These are phyloP conservation scores for Lasioglossum marginatum DNA, from an alignment of 2,888 invertebrate genomes.

Conservation along the genomic window DNA sequence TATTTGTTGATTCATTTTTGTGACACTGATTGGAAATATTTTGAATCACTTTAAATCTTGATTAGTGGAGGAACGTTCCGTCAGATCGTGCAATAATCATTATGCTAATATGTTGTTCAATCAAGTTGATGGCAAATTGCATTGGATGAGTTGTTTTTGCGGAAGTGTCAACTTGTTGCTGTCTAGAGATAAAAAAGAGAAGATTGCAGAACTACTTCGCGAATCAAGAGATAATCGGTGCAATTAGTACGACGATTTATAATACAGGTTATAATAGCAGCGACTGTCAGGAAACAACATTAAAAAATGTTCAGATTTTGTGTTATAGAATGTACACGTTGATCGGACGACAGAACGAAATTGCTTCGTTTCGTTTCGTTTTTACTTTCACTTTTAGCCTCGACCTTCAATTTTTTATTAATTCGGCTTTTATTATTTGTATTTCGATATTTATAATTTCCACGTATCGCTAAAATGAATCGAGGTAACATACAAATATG, in stretches of 20 bases:
- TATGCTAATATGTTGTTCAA: neutral
- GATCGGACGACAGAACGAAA: neutral
- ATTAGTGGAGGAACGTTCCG: neutral
- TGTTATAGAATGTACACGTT: neutral
- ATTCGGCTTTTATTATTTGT: neutral
- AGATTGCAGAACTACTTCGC: neutral
- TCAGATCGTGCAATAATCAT: neutral
- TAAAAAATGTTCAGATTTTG: neutral
- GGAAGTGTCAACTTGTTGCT: neutral
- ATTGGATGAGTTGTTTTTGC: neutral
- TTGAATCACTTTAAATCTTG: neutral
- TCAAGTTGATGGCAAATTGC: neutral
- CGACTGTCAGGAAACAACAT: neutral
- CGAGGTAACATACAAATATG: neutral
- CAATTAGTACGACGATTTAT: neutral
- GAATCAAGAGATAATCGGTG: neutral
- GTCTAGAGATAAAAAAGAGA: neutral
- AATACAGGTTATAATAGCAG: neutral
- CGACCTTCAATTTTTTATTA: constrained; percentile 1
- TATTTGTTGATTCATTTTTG: no score
- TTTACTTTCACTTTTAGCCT: constrained; percentile 1
- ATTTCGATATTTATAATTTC: neutral
- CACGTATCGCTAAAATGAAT: neutral
- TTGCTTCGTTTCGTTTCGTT: constrained; percentile 5
- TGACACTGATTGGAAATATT: neutral